Conservation (phyloP, 2,888 invertebrate species). For the Anticlea derivata region DNA sequence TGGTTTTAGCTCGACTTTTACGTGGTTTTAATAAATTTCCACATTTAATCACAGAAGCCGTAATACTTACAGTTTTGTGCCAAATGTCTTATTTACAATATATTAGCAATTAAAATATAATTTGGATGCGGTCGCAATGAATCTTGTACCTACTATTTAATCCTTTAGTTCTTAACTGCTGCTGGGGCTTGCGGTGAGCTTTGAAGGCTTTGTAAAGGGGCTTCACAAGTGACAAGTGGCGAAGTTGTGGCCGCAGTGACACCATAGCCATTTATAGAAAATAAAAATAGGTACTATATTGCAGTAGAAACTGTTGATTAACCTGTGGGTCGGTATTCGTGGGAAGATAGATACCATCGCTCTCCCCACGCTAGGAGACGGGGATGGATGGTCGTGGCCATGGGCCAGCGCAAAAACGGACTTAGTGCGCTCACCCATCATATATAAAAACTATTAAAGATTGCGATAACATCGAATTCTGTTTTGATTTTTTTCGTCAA, state of each 20-base stretch:
- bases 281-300: neutral
- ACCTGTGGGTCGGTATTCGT: too few relatives aligned
- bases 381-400: neutral
- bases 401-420: neutral
- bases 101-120: constrained; percentile 16
- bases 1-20: too few relatives aligned
- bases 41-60: neutral
- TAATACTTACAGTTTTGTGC: constrained; percentile 6
- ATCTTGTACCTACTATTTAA: neutral
- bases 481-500: too few relatives aligned
- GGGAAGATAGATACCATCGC: constrained; percentile 2
- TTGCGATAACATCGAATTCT: too few relatives aligned
- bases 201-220: too few relatives aligned
- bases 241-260: too few relatives aligned
- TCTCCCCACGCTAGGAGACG: neutral
- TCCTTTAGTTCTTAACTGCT: too few relatives aligned
- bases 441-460: too few relatives aligned
- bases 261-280: too few relatives aligned
- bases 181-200: too few relatives aligned
- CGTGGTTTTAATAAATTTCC: neutral
- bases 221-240: too few relatives aligned
- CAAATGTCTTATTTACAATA: constrained; percentile 21
- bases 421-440: too few relatives aligned
- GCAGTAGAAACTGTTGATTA: neutral
- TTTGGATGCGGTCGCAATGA: constrained; percentile 9